These are phyloP conservation scores for Axis porcinus DNA, from an alignment of 2,113 vertebrate genomes.

Conservation along the genomic window DNA sequence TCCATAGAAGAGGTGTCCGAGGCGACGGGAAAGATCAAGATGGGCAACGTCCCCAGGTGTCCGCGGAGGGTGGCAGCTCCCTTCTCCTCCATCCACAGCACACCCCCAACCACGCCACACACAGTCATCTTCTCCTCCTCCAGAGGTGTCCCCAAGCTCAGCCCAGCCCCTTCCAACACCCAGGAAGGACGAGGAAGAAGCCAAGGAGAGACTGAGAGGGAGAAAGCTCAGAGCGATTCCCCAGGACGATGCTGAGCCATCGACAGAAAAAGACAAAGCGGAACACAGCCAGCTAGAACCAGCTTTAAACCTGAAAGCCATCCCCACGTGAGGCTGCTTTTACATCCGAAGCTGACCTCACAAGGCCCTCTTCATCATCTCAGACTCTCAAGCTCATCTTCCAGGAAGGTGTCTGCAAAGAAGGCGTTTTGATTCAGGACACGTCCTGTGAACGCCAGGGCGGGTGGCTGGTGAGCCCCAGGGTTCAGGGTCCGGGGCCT, in stretches of 20 bases:
- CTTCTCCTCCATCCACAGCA: background rate
- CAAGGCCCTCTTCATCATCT: background rate
- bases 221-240: rapidly evolving
- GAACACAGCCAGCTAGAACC: rapidly evolving
- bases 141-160: background rate
- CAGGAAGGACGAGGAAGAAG: background rate
- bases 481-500: background rate
- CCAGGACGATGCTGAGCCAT: background rate
- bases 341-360: background rate
- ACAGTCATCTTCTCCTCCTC: rapidly evolving
- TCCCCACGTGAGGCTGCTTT: background rate
- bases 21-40: background rate
- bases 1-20: rapidly evolving
- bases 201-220: background rate
- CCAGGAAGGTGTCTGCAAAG: background rate
- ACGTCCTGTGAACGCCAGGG: background rate
- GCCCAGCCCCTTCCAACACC: no score
- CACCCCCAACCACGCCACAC: background rate
- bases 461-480: rapidly evolving
- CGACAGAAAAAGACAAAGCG: background rate
- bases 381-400: background rate
- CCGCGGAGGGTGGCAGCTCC: background rate
- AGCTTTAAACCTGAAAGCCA: rapidly evolving
- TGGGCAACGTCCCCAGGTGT: rapidly evolving
- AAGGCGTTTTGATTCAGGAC: background rate